A percentile compares a stretch with the other conserved stretches of the same genome.
Evolutionary conservation across 2,888 invertebrate genomes (phyloP).

Genomic region (Calameuta idolon): DNA sequence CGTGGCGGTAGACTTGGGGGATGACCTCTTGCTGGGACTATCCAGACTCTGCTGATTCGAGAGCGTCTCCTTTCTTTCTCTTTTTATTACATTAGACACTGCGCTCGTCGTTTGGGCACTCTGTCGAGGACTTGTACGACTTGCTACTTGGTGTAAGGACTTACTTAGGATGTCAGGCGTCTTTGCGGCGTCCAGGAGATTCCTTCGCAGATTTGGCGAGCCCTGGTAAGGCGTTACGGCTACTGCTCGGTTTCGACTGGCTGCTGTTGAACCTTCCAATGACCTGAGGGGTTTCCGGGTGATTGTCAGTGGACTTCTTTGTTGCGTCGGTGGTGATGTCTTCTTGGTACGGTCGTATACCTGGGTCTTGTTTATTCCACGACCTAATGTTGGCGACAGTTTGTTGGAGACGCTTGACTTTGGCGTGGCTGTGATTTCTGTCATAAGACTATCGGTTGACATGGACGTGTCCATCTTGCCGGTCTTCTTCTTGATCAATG

Average conservation of each 20-base stretch:
- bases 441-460: slow-evolving; percentile 65
- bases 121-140: slow-evolving; percentile 39
- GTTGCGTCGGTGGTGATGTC: slow-evolving; percentile 55
- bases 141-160: slow-evolving; percentile 37
- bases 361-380: slow-evolving; percentile 44
- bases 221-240: slow-evolving; percentile 59
- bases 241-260: slow-evolving; percentile 59
- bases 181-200: slow-evolving; percentile 69
- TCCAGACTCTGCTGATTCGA: slow-evolving; percentile 52
- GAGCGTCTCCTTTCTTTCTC: slow-evolving; percentile 48
- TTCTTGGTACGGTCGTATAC: slow-evolving; percentile 53
- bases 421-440: slow-evolving; percentile 51
- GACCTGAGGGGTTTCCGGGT: slow-evolving; percentile 54
- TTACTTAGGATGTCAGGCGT: slow-evolving; percentile 68
- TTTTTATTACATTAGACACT: slow-evolving; percentile 30
- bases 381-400: slow-evolving; percentile 55
- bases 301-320: slow-evolving; percentile 46
- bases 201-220: slow-evolving; percentile 68
- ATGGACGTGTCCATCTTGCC: slow-evolving; percentile 62
- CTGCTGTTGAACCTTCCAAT: slow-evolving; percentile 61
- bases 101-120: slow-evolving; percentile 36
- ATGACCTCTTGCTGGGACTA: slow-evolving; percentile 58
- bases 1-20: slow-evolving; percentile 54
- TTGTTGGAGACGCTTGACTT: slow-evolving; percentile 55
- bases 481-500: slow-evolving; percentile 36